Evolutionary conservation across 2,797 vertebrate species (phyloP).

Genomic region (Threskiornis aethiopicus): DNA sequence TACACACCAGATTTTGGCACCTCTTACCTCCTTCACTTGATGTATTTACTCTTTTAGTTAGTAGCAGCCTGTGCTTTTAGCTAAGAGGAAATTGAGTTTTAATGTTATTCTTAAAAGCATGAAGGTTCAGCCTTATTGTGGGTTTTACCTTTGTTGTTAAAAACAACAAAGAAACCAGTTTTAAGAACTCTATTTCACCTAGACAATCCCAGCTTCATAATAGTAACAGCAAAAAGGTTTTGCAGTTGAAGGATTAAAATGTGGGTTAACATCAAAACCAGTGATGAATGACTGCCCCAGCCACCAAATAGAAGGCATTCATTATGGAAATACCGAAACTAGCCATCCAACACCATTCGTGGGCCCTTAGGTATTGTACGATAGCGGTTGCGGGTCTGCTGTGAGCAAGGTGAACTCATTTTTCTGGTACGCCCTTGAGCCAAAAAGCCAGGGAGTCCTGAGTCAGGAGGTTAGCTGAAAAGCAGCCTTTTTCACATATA

Average conservation of each 20-base stretch:
- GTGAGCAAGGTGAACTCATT: not conserved
- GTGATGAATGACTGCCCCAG: not conserved
- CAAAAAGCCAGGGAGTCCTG: not conserved
- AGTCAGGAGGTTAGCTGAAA: constrained; percentile 42
- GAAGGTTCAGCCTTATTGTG: not conserved
- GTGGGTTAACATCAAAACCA: not conserved
- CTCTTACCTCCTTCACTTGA: not conserved
- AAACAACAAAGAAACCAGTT: not conserved
- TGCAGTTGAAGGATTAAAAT: not conserved
- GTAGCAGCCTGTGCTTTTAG: not conserved
- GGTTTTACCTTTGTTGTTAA: not conserved
- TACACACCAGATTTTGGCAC: not conserved
- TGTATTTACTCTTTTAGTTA: not conserved
- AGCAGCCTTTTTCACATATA: constrained; percentile 8
- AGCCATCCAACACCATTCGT: not conserved
- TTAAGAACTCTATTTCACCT: not conserved
- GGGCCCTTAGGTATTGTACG: not conserved
- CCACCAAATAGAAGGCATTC: not conserved
- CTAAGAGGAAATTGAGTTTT: not conserved
- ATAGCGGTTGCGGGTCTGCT: not conserved
- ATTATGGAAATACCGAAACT: not conserved
- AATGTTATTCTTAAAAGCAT: not conserved
- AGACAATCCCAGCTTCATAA: not conserved
- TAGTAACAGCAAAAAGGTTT: constrained; percentile 12
- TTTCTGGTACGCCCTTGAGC: not conserved